Evolutionary conservation across 2,797 vertebrate genomes (phyloP).

Genomic region (Vultur gryphus): DNA sequence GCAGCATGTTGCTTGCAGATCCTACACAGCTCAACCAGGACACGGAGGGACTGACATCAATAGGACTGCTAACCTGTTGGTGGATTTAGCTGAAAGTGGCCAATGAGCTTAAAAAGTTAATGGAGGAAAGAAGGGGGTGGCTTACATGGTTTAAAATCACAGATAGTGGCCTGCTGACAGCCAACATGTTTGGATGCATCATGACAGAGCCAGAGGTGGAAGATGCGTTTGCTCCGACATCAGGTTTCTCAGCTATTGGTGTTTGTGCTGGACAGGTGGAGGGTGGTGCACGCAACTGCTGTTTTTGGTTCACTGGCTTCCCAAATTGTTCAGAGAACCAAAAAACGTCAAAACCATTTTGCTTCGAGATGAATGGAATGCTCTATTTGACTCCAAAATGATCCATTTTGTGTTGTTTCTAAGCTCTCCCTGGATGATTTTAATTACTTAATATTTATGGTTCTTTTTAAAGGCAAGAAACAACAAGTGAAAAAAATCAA

Average conservation of each 20-base stretch:
- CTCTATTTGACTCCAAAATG: background rate
- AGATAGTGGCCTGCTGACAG: background rate
- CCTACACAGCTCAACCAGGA: background rate
- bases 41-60: accelerated
- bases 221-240: background rate
- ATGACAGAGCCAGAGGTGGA: background rate
- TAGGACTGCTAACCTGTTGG: background rate
- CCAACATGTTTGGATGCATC: background rate
- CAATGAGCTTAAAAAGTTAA: background rate
- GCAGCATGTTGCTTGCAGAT: background rate
- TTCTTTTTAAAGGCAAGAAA: background rate
- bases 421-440: background rate
- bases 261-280: background rate
- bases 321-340: background rate
- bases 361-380: background rate
- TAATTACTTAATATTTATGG: background rate
- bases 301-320: background rate
- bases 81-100: background rate
- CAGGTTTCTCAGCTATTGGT: background rate
- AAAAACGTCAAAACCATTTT: constrained; percentile 9
- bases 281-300: background rate
- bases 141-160: background rate
- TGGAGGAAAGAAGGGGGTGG: background rate
- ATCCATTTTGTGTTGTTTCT: background rate
- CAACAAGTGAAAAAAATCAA: background rate